Evolutionary conservation across 2,888 invertebrate species (phyloP), one percentile per base, ranked within the genome.

Genomic region (Andrena marginata): DNA sequence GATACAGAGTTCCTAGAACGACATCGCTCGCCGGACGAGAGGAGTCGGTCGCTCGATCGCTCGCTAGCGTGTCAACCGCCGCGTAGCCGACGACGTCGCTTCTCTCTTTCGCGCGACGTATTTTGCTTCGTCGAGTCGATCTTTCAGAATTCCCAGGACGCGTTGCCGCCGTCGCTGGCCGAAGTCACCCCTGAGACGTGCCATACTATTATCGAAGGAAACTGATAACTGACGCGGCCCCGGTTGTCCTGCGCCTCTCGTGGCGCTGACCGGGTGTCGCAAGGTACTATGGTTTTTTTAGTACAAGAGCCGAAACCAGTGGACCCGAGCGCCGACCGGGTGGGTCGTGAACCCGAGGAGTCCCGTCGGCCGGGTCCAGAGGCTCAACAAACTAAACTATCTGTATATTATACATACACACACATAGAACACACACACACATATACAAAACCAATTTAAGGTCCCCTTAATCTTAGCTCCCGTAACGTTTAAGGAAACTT

Each of bases 391-490:
- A 89, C 85, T 87, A 87, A 88, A 78, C 87, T 87, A 83, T 86
- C 85, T 88, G 86, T 82, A 86, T 80, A 85, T 80, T 59, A 79
- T 82, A 79, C 69, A 79, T 77, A 82, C 82, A 79, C 73, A 85
- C 72, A 87, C 16, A 16, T 4, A 42, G 4, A 13, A 42, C 42
- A 42, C 42, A 42, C 42, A 42, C 42, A 42, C 42, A 16, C 42
- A 42, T 42, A 4, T 42, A 42, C 42, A 5, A 42, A 85, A 85
- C 86, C 90, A 89, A 87, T 87, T 91, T 89, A 92, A 92, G 90
- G 89, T 91, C 90, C 88, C 92, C 91, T 84, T 91, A 91, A 92
- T 90, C 88, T 89, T 92, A 90, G 86, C 85, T 85, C 87, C 88
- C 89, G 89, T 91, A 87, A 90, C 81, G 73, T 86, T 87, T 90